Evolutionary conservation across 2,797 vertebrate genomes (phyloP).

Genomic region (Cryptoblepharus egeriae): DNA sequence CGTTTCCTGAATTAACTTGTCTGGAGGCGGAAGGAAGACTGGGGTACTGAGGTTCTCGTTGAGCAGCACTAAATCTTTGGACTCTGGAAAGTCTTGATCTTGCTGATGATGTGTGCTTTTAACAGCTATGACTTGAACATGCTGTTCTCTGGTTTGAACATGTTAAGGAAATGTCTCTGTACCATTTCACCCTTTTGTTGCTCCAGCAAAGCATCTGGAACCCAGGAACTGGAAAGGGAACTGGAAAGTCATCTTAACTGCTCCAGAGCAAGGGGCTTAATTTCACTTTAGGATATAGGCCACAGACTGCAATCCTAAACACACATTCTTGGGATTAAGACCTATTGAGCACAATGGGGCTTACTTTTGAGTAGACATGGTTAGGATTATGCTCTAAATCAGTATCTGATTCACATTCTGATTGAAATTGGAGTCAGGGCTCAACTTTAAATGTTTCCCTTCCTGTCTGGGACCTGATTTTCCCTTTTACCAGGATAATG

Average conservation of each 20-base stretch:
- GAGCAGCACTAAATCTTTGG: not conserved
- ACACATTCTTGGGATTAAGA: no score
- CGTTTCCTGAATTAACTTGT: not conserved
- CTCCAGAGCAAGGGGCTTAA: no score
- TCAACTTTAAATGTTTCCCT: not conserved
- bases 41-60: not conserved
- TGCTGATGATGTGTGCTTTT: not conserved
- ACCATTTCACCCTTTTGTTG: not conserved
- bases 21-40: not conserved
- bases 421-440: not conserved
- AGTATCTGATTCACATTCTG: not conserved
- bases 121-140: not conserved
- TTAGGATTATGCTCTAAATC: no score
- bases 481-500: not conserved
- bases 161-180: not conserved
- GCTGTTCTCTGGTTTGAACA: not conserved
- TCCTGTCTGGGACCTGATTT: not conserved
- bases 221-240: not conserved
- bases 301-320: no score
- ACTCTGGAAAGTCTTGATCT: not conserved
- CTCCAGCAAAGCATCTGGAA: not conserved
- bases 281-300: no score
- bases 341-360: no score
- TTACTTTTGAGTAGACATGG: no score
- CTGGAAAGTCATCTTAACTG: not conserved